Evolutionary conservation across 2,888 invertebrate species (phyloP).

Genomic region (Pycnomerus fuliginosus): DNA sequence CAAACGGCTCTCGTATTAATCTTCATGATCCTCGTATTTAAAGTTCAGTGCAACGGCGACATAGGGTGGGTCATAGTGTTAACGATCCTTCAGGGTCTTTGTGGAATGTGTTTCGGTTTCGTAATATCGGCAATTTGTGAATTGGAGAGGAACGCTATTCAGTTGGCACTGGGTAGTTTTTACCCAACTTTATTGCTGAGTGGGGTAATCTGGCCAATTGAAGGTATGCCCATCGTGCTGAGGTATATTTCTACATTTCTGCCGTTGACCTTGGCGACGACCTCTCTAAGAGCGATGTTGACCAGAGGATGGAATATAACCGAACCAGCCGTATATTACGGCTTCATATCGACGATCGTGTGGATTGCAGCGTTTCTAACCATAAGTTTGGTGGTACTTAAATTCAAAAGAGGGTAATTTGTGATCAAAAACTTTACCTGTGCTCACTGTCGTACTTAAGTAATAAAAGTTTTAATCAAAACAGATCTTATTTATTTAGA

Average conservation of each 20-base stretch:
- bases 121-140: constrained; percentile 92
- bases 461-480: too few relatives aligned
- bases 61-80: constrained; percentile 80
- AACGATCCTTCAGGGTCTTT: constrained; percentile 86
- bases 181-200: constrained; percentile 90
- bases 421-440: too few relatives aligned
- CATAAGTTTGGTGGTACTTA: constrained; percentile 76
- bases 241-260: constrained; percentile 77
- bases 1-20: constrained; percentile 88
- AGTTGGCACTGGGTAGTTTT: constrained; percentile 89
- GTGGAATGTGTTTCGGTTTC: constrained; percentile 97
- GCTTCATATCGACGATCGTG: constrained; percentile 78
- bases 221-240: constrained; percentile 87
- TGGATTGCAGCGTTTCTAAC: constrained; percentile 85
- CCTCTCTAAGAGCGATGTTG: constrained; percentile 81
- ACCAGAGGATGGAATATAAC: constrained; percentile 84
- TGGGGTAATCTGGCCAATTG: constrained; percentile 95
- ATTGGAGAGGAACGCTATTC: constrained; percentile 89
- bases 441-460: too few relatives aligned
- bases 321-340: constrained; percentile 82
- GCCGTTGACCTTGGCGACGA: constrained; percentile 90
- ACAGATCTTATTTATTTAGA: too few relatives aligned
- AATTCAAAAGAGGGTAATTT: constrained; percentile 61
- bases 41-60: constrained; percentile 87
- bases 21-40: constrained; percentile 89